phyloP scores from a whole-genome alignment of 2,888 invertebrate species.

The Atrina japonica region DNA sequence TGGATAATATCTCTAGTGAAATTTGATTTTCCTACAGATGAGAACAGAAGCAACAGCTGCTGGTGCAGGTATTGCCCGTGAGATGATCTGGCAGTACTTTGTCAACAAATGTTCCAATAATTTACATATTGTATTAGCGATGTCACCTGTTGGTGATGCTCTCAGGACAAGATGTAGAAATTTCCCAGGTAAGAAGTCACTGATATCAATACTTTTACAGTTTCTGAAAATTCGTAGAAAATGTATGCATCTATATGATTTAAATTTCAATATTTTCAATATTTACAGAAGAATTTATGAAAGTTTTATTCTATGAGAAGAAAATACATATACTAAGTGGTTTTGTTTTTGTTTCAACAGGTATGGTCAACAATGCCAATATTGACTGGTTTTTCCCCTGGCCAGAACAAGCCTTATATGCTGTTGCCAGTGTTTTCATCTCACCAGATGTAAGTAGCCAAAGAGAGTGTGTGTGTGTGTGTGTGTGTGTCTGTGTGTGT shows the following conservation, averaged over 20 bases:
- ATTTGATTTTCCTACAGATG: conserved; percentile 79
- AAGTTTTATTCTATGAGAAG: not conserved
- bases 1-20: too few relatives aligned
- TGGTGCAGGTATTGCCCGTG: conserved; percentile 88
- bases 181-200: conserved; percentile 87
- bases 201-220: too few relatives aligned
- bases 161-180: conserved; percentile 92
- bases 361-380: conserved; percentile 93
- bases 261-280: too few relatives aligned
- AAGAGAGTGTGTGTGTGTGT: too few relatives aligned
- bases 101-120: conserved; percentile 89
- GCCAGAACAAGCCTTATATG: conserved; percentile 93
- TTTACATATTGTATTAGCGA: conserved; percentile 93
- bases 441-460: conserved; percentile 85
- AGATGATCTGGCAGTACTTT: conserved; percentile 93
- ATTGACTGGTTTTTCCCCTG: conserved; percentile 97
- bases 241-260: too few relatives aligned
- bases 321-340: not conserved
- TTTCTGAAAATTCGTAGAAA: too few relatives aligned
- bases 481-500: too few relatives aligned
- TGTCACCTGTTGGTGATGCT: conserved; percentile 92
- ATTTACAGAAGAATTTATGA: not conserved
- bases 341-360: conserved; percentile 76
- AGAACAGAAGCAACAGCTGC: conserved; percentile 87
- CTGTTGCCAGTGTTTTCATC: conserved; percentile 92